Percentiles rank a stretch among this genome's conserved stretches.
Conservation (phyloP, 2,113 vertebrate species). For the Cettia cetti region DNA sequence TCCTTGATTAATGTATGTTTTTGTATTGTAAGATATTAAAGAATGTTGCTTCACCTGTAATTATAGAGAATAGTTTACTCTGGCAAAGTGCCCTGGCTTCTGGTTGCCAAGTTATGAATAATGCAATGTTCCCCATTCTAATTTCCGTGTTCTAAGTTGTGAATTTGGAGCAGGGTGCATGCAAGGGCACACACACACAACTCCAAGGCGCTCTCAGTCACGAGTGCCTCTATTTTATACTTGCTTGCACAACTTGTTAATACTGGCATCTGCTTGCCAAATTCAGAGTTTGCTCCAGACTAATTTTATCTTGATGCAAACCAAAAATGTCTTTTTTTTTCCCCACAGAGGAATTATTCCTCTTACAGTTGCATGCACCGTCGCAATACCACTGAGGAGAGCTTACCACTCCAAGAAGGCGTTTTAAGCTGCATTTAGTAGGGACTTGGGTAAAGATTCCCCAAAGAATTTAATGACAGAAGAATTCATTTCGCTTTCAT, state of each 20-base stretch:
- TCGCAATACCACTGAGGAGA: constrained; percentile 15
- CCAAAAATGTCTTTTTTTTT: constrained; percentile 36
- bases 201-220: background rate
- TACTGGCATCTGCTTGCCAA: constrained; percentile 60
- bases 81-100: constrained; percentile 59
- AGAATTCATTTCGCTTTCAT: constrained; percentile 64
- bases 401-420: constrained; percentile 4
- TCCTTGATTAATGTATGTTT: constrained; percentile 69
- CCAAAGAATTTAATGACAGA: constrained; percentile 51
- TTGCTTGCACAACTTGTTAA: constrained; percentile 74
- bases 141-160: constrained; percentile 69
- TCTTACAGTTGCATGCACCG: constrained; percentile 59
- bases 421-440: constrained; percentile 39
- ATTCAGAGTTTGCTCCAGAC: constrained; percentile 56
- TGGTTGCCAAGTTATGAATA: constrained; percentile 73
- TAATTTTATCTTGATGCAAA: constrained; percentile 70
- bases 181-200: constrained; percentile 57
- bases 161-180: constrained; percentile 66
- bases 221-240: constrained; percentile 65
- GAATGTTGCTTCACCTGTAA: constrained; percentile 68
- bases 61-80: constrained; percentile 64
- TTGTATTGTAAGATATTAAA: constrained; percentile 68
- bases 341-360: constrained; percentile 48
- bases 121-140: constrained; percentile 66
- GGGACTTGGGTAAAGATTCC: constrained; percentile 50